Conservation (phyloP, 53 echinoderm and acorn worm genomes). For the Stichopus horrens region DNA sequence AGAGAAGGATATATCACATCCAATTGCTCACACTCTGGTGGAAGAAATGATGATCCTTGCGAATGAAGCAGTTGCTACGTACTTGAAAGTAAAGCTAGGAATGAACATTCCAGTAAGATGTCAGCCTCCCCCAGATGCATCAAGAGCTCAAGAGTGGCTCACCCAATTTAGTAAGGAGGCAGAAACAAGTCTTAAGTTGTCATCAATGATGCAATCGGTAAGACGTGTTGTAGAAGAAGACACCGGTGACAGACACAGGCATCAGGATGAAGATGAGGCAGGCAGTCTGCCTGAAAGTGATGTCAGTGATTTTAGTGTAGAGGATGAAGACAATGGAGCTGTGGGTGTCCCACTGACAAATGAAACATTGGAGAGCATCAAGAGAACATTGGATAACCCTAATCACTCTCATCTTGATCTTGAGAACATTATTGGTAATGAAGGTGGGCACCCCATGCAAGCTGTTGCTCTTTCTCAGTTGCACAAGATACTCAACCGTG, state of each 20-base stretch:
- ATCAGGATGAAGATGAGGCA: not conserved
- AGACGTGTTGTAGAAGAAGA: conserved; percentile 15
- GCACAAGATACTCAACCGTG: conserved; percentile 48
- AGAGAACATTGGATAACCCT: conserved; percentile 31
- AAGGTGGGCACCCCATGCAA: conserved; percentile 66
- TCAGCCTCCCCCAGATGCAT: too few relatives aligned
- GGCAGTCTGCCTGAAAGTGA: conserved; percentile 24
- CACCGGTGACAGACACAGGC: not conserved
- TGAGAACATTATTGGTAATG: conserved; percentile 61
- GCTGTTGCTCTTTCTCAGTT: conserved; percentile 59
- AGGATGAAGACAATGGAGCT: too few relatives aligned
- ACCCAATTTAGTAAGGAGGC: conserved; percentile 35
- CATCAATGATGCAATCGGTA: conserved; percentile 30
- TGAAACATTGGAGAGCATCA: conserved; percentile 42
- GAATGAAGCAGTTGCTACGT: too few relatives aligned
- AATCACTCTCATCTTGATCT: conserved; percentile 12
- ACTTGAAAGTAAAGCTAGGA: too few relatives aligned
- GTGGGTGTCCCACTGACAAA: too few relatives aligned
- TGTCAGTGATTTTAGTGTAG: too few relatives aligned
- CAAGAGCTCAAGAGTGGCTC: conserved; percentile 60
- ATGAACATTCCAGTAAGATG: too few relatives aligned
- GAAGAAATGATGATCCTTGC: too few relatives aligned
- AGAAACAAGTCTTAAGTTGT: conserved; percentile 45
- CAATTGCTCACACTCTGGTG: conserved; percentile 66
- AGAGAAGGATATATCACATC: conserved; percentile 24